Percentiles rank a stretch among this genome's conserved stretches.
phyloP scores from a whole-genome alignment of 2,113 vertebrate species.

The Actinemys pallida region DNA sequence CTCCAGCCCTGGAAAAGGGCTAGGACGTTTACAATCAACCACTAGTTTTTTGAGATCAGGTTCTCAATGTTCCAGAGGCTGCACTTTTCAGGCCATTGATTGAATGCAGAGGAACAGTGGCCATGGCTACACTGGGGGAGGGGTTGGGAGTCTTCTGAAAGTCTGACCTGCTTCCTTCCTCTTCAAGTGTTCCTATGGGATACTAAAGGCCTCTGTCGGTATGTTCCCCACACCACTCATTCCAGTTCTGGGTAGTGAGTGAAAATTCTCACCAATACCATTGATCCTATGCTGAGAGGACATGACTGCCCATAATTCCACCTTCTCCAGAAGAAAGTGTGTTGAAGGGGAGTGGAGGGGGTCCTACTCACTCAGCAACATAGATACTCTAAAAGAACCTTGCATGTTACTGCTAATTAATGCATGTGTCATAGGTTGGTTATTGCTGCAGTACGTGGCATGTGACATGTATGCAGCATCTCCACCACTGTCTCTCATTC shows the following conservation, averaged over 20 bases:
- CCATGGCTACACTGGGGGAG: neutral
- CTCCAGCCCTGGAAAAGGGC: neutral
- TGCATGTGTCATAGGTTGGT: neutral
- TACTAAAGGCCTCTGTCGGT: neutral
- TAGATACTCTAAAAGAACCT: neutral
- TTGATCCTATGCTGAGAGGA: neutral
- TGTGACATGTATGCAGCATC: neutral
- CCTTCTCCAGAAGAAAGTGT: neutral
- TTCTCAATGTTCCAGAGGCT: neutral
- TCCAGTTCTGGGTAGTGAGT: neutral
- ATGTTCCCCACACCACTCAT: neutral
- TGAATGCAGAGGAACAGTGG: neutral
- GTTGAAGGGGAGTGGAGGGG: fast-evolving
- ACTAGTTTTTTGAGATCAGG: neutral
- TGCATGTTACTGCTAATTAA: fast-evolving
- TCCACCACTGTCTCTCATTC: neutral
- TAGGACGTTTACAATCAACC: neutral
- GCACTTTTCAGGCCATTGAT: neutral
- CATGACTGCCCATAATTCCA: neutral
- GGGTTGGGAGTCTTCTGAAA: neutral
- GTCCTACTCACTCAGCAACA: neutral
- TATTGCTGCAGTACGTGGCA: neutral
- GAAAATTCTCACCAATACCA: neutral
- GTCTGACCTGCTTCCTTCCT: neutral
- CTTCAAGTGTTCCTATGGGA: neutral